These are phyloP conservation scores for Eristalinus aeneus DNA, from an alignment of 2,888 invertebrate species.

Conservation along the genomic window DNA sequence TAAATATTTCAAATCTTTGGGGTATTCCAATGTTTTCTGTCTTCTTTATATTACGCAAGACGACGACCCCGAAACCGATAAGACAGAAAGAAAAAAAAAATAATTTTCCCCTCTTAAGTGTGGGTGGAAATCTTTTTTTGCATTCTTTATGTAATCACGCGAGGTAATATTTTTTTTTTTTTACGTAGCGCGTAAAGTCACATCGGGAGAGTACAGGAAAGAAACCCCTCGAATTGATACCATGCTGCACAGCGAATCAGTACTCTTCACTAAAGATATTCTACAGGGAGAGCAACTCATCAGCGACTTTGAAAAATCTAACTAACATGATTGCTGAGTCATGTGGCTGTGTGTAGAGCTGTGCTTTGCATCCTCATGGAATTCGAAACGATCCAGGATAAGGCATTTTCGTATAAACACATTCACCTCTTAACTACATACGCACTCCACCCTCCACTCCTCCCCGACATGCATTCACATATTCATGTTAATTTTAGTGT, in stretches of 20 bases:
- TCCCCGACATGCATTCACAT: background rate
- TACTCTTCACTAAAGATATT: slow-evolving; percentile 90
- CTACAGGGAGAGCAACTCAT: slow-evolving; percentile 90
- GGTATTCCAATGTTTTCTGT: background rate
- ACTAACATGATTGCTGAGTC: slow-evolving; percentile 96
- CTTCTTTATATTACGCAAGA: slow-evolving; percentile 1
- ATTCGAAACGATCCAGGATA: too few species aligned
- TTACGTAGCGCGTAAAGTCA: slow-evolving; percentile 85
- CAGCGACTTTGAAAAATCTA: slow-evolving; percentile 88
- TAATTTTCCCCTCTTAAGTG: slow-evolving; percentile 1
- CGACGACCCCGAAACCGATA: slow-evolving; percentile 27
- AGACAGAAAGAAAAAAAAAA: background rate
- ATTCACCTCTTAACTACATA: too few species aligned
- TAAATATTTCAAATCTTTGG: background rate
- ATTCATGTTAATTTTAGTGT: background rate
- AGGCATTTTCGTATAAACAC: too few species aligned
- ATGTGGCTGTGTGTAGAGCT: slow-evolving; percentile 90
- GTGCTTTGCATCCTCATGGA: too few species aligned
- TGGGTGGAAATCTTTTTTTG: slow-evolving; percentile 21
- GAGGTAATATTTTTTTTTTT: slow-evolving; percentile 14
- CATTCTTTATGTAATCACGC: slow-evolving; percentile 23
- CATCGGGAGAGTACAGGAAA: slow-evolving; percentile 81
- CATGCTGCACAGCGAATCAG: slow-evolving; percentile 93
- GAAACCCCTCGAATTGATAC: slow-evolving; percentile 85
- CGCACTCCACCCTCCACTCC: background rate